A percentile compares a stretch with the other conserved stretches of the same genome.
These are phyloP conservation scores for Chloromyia formosa DNA, from an alignment of 2,888 invertebrate species.

Conservation along the genomic window DNA sequence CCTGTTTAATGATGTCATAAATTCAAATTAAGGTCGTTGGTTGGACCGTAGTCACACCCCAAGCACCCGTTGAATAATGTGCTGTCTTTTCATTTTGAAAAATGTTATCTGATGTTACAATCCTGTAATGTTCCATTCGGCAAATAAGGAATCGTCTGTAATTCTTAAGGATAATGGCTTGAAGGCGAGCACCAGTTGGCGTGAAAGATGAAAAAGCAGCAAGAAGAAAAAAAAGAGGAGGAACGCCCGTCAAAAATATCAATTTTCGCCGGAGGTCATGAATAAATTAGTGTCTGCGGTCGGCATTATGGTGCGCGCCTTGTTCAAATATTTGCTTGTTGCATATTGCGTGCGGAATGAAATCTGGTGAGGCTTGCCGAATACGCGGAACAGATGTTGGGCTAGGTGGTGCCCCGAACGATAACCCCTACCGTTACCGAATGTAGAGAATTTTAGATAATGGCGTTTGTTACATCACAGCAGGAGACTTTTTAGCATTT, in stretches of 20 bases:
- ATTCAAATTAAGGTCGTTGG: slow-evolving; percentile 36
- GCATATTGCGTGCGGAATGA: neutral
- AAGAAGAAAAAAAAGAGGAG: too few relatives aligned
- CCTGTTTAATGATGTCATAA: slow-evolving; percentile 36
- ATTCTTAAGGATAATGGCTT: slow-evolving; percentile 6
- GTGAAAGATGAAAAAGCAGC: slow-evolving; percentile 1
- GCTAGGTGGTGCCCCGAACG: neutral
- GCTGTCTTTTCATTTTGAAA: slow-evolving; percentile 33
- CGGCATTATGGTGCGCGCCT: neutral
- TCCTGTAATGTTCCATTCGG: neutral
- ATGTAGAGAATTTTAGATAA: neutral
- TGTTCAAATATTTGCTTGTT: slow-evolving; percentile 1
- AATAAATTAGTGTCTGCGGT: slow-evolving; percentile 24
- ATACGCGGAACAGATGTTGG: neutral
- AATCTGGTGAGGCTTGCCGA: neutral
- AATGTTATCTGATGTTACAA: slow-evolving; percentile 32
- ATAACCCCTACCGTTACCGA: neutral
- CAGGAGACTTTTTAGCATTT: neutral
- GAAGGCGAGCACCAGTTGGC: neutral
- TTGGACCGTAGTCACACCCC: slow-evolving; percentile 3
- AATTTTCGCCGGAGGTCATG: slow-evolving; percentile 20
- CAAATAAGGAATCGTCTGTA: slow-evolving; percentile 20
- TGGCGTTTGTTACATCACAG: neutral
- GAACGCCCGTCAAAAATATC: slow-evolving; percentile 11
- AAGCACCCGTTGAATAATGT: slow-evolving; percentile 29